Evolutionary conservation across 2,113 vertebrate genomes (phyloP), one percentile per base, ranked within the genome.

Genomic region (Pelecanus crispus): DNA sequence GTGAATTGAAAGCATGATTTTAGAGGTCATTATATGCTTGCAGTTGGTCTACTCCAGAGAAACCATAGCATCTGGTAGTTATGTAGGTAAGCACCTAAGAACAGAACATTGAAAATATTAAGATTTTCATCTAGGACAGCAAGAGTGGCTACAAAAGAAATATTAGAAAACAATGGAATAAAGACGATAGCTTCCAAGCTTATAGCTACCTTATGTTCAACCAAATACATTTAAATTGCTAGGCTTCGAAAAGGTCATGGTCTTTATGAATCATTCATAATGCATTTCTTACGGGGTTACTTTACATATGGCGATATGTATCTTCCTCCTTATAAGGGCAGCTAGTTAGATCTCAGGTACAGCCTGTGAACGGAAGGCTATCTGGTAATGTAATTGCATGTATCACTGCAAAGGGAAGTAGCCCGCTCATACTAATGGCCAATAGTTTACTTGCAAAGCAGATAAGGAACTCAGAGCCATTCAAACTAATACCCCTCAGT

Each of bases 181-280:
- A 94, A 80, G 62, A 61, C 88, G 36, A 85, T 18, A 52, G 42
- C 17, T 70, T 93, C 80, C 50, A 72, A 86, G 81, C 88, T 77
- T 65, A 88, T 15, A 85, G 29, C 21, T 77, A 49, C 19, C 29
- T 73, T 86, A 73, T 31, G 93, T 50, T 77, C 67, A 93, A 56
- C 44, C 25, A 72, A 85, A 80, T 83, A 58, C 32, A 86, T 73
- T 91, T 68, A 88, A 92, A 88, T 73, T 55, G 45, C 32, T 83
- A 78, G 50, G 47, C 38, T 67, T 96, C 42, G 45, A 67, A 93
- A 96, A 95, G 58, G 78, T 86, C 66, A 82, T 26, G 22, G 47
- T 82, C 67, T 86, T 96, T 78, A 81, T 94, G 77, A 92, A 91
- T 92, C 68, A 92, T 45, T 59, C 74, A 72, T 44, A 62, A 83